Evolutionary conservation across 2,797 vertebrate species (phyloP).

Genomic region (Argya squamiceps): DNA sequence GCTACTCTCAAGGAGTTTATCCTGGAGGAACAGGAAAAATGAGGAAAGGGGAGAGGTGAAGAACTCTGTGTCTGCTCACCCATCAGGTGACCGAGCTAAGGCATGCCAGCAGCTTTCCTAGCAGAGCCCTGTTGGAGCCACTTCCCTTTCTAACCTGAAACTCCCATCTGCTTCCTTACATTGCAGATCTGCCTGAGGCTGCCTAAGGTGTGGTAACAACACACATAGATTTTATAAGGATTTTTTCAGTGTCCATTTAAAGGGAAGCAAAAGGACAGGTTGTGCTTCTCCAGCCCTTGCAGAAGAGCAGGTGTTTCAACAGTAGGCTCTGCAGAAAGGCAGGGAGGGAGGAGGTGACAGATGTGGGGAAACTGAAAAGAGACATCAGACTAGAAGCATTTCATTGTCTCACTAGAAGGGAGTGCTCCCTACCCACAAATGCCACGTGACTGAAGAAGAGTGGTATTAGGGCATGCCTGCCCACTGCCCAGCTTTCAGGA

Average conservation of each 20-base stretch:
- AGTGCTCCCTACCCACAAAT: accelerated
- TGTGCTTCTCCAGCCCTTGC: background rate
- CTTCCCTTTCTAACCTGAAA: background rate
- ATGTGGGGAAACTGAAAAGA: background rate
- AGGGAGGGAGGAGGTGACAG: background rate
- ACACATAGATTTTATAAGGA: background rate
- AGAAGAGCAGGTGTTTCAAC: background rate
- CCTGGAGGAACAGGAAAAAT: background rate
- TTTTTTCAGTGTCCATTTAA: background rate
- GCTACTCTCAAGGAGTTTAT: background rate
- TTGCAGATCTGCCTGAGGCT: accelerated
- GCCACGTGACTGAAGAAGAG: accelerated
- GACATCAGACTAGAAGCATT: background rate
- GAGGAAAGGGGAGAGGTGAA: background rate
- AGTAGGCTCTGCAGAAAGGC: background rate
- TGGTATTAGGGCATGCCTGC: background rate
- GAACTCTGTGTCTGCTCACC: background rate
- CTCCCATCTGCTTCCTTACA: background rate
- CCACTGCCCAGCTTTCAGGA: background rate
- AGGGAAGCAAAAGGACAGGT: background rate
- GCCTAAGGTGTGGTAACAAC: background rate
- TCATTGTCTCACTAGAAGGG: background rate
- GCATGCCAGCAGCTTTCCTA: background rate
- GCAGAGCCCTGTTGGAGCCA: background rate
- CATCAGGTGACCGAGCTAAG: accelerated